Evolutionary conservation across 2,797 vertebrate genomes (phyloP), one percentile per base, ranked within the genome.

Genomic region (Oreonectes daqikongensis): DNA sequence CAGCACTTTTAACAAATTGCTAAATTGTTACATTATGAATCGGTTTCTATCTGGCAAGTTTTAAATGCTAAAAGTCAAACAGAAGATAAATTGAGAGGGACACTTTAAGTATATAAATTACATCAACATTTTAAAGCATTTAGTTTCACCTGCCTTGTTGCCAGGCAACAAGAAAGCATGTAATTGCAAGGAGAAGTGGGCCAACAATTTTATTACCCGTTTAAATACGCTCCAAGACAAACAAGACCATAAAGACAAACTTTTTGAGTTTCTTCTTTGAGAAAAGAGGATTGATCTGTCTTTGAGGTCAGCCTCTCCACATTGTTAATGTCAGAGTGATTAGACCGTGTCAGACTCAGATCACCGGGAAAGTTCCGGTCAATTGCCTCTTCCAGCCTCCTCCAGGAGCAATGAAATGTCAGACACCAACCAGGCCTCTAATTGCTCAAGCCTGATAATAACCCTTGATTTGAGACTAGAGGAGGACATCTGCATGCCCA

Each of bases 111-210:
- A 64, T 72, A 46, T 67, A 68, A 57, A 85, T 85, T 66, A 81
- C 50, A 68, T 80, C 71, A 66, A 78, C 60, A 78, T 72, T 72
- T 81, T 68, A 80, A 76, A n/a, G 55, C 75, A 50, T 80, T 74
- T 53, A 22, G 66, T 53, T 69, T 67, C 69, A 63, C 72, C 86
- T 84, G 85, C 83, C 80, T 24, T 84, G 92, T 92, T 92, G 85
- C 92, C 85, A 88, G 83, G 92, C 90, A 93, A 93, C 92, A 91
- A 84, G 81, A 84, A 87, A 84, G 85, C 82, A 90, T 89, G 90
- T 87, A 81, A 83, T 84, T 80, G 75, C 79, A 79, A 81, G 86
- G 88, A 81, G 66, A 81, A 42, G 69, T 84, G 85, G 79, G 84
- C 35, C 81, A 82, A 72, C 81, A 78, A 48, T 73, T 80, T 72